Evolutionary conservation across 1,140 invertebrate species (phyloP), one percentile per base, ranked within the genome.

Genomic region (Oreohelix idahoensis): DNA sequence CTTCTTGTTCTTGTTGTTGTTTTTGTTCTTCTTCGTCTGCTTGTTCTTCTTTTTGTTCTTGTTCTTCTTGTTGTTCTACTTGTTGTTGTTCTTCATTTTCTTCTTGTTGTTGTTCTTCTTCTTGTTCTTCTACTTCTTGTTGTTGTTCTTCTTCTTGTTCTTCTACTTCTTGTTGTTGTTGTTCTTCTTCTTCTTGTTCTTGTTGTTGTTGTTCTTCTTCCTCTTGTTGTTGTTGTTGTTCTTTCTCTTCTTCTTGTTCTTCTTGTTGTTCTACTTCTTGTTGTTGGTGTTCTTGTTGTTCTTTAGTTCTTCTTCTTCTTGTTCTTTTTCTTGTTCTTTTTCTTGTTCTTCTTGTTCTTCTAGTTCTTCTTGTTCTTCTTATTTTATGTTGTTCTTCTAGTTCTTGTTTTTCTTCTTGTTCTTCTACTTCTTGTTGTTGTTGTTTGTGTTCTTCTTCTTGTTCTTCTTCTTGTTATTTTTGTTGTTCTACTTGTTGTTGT

Each of bases 171-270:
- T 49, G 45, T 49, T 49, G 45, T 49, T 49, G 8, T 49, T 49
- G 8, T 77, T 77, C 8, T 29, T 77, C 15, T 51, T 77, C 8
- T 77, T 77, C 45, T 77, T 45, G n/a, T n/a, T n/a, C n/a, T n/a
- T n/a, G n/a, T n/a, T n/a, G n/a, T n/a, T n/a, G n/a, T n/a, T n/a
- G 35, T 63, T 63, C 35, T 79, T 63, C 49, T 79, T 79, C 49
- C 51, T 79, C 76, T 79, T 79, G 49, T 79, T 79, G 76, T 79
- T 79, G 51, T 79, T 79, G 76, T 79, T 79, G 49, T 79, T 79
- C 49, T 79, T 79, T 49, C 58, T 79, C 15, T 79, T 79, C 15
- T 53, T 79, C 49, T 53, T 79, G n/a, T 79, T 79, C 35, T 53
- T 79, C 42, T 53, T 79, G 13, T 53, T 79, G 51, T 53, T 79